A percentile compares a stretch with the other conserved stretches of the same genome.
phyloP scores from a whole-genome alignment of 2,888 invertebrate species.

The Apodemia zela region DNA sequence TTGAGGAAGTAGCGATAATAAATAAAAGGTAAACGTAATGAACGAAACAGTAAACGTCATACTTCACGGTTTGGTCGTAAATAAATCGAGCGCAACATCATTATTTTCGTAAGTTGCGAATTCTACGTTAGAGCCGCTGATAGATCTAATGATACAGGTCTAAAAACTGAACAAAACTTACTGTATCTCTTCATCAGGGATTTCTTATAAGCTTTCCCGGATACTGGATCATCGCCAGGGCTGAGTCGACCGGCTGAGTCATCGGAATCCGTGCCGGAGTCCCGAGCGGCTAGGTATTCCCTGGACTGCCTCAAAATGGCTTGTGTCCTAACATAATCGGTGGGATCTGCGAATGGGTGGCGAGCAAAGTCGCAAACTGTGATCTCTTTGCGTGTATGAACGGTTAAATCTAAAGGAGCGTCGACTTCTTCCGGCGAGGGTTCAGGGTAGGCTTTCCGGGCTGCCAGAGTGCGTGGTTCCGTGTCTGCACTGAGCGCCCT shows the following conservation, averaged over 20 bases:
- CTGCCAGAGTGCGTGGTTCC: conserved; percentile 73
- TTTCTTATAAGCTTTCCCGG: conserved; percentile 90
- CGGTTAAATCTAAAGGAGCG: conserved; percentile 89
- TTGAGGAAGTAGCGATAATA: neutral
- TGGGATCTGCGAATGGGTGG: conserved; percentile 71
- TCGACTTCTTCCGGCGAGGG: conserved; percentile 72
- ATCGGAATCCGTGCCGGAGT: conserved; percentile 90
- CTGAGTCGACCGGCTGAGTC: conserved; percentile 87
- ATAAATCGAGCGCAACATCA: conserved; percentile 21
- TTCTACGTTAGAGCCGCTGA: neutral
- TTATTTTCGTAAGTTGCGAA: conserved; percentile 15
- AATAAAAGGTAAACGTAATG: neutral
- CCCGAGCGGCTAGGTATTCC: conserved; percentile 76
- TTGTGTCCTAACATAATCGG: conserved; percentile 72
- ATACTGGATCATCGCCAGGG: conserved; percentile 77
- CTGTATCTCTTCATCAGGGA: conserved; percentile 95
- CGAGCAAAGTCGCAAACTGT: conserved; percentile 74
- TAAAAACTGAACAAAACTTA: conserved; percentile 80
- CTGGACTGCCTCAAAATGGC: conserved; percentile 73
- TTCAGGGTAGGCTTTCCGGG: conserved; percentile 74
- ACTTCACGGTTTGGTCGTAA: conserved; percentile 3
- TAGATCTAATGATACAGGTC: neutral
- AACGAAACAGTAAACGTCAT: neutral
- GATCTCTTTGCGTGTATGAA: conserved; percentile 70
- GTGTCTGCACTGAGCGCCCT: conserved; percentile 59